Percentiles rank a stretch among this genome's conserved stretches.
phyloP scores from a whole-genome alignment of 2,888 invertebrate species.

The Idaea aversata region DNA sequence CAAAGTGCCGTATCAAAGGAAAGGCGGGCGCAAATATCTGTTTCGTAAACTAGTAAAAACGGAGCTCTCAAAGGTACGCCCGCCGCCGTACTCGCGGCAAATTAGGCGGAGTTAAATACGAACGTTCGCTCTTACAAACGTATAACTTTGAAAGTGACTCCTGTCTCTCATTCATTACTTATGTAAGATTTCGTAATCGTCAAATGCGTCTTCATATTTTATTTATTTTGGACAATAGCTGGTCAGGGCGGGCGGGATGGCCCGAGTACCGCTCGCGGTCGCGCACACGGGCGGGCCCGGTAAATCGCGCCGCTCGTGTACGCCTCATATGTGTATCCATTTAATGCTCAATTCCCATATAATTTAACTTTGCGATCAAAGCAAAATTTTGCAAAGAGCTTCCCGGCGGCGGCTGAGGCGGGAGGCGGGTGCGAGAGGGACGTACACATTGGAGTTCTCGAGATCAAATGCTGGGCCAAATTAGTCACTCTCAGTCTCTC shows the following conservation, averaged over 20 bases:
- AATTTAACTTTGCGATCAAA: constrained; percentile 81
- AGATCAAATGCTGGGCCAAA: constrained; percentile 81
- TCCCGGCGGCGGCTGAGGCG: constrained; percentile 65
- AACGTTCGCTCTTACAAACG: constrained; percentile 70
- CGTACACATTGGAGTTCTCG: constrained; percentile 69
- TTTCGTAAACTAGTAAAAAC: constrained; percentile 81
- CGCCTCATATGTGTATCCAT: constrained; percentile 75
- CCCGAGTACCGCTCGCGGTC: constrained; percentile 18
- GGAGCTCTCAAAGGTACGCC: constrained; percentile 77
- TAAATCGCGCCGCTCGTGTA: constrained; percentile 15
- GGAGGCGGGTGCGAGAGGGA: constrained; percentile 71
- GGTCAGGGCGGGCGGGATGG: constrained; percentile 27
- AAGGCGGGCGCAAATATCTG: constrained; percentile 80
- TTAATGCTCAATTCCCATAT: constrained; percentile 81
- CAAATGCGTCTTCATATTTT: constrained; percentile 57
- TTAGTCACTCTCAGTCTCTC: constrained; percentile 81
- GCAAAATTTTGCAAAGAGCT: constrained; percentile 80
- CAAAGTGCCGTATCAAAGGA: constrained; percentile 80
- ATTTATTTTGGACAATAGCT: constrained; percentile 50
- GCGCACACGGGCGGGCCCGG: constrained; percentile 7
- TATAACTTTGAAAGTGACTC: constrained; percentile 74
- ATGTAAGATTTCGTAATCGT: constrained; percentile 73
- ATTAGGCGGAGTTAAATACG: constrained; percentile 80
- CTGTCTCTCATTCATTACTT: constrained; percentile 62
- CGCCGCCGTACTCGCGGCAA: constrained; percentile 76